Evolutionary conservation across 1,140 invertebrate genomes (phyloP).

Genomic region (Cherax destructor): DNA sequence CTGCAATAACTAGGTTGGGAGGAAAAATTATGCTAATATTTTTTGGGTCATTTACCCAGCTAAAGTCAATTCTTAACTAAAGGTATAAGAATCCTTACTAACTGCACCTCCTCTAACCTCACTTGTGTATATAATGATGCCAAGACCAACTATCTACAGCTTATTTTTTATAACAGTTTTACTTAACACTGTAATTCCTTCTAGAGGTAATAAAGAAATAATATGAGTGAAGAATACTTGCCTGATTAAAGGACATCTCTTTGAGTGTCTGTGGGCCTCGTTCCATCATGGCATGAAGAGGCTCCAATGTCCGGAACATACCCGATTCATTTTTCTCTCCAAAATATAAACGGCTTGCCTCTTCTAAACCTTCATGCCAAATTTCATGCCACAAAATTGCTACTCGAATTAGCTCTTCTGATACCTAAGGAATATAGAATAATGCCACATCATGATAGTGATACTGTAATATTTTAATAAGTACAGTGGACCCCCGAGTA

Average conservation of each 20-base stretch:
- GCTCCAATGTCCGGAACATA: conserved; percentile 97
- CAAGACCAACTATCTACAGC: too few species aligned
- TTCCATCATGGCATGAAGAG: conserved; percentile 95
- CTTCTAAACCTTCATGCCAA: conserved; percentile 99
- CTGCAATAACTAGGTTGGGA: too few species aligned
- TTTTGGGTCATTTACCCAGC: too few species aligned
- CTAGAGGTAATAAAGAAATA: neutral
- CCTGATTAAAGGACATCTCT: conserved; percentile 96
- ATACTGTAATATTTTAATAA: neutral
- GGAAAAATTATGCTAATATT: too few species aligned
- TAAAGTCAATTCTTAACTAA: too few species aligned
- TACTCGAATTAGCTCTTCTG: conserved; percentile 97
- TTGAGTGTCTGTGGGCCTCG: conserved; percentile 95
- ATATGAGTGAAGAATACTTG: conserved; percentile 71
- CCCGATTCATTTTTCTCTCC: conserved; percentile 95
- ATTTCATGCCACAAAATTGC: conserved; percentile 99
- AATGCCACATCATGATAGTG: too few species aligned
- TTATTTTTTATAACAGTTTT: neutral
- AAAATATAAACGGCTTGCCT: conserved; percentile 97
- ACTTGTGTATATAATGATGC: too few species aligned
- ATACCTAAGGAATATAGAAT: conserved; percentile 79
- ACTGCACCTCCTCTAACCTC: too few species aligned
- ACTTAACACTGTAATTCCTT: neutral
- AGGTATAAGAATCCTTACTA: too few species aligned
- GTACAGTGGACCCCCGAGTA: too few species aligned